A percentile compares a stretch with the other conserved stretches of the same genome.
Conservation (phyloP, 2,797 vertebrate genomes). For the Trachurus trachurus region DNA sequence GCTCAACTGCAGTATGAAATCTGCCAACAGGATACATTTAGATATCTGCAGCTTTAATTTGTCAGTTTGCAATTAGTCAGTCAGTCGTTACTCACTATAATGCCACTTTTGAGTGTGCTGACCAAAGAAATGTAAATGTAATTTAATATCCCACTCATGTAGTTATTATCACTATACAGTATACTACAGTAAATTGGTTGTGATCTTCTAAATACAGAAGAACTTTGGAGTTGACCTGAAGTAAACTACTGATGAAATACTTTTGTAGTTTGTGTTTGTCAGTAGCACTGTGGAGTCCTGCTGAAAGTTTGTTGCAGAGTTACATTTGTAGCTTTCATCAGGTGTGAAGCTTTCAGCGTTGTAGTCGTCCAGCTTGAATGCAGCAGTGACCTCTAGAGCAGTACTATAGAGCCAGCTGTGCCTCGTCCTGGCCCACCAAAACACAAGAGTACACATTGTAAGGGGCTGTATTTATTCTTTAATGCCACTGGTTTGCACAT, state of each 20-base stretch:
- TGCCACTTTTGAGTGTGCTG: not conserved
- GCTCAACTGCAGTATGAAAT: not conserved
- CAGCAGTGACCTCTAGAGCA: not conserved
- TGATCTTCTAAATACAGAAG: not conserved
- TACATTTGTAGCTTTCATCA: not conserved
- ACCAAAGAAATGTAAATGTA: not conserved
- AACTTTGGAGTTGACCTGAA: not conserved
- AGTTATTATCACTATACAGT: not conserved
- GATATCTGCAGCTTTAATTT: not conserved
- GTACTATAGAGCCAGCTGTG: not conserved
- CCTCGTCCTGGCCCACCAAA: not conserved
- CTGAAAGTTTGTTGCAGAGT: not conserved
- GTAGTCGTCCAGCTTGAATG: not conserved
- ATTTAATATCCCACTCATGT: not conserved
- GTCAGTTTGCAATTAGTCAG: not conserved
- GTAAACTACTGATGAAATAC: not conserved
- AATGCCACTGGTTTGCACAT: slow-evolving; percentile 50
- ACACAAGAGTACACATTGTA: not conserved
- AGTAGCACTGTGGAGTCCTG: no score
- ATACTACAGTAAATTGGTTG: no score
- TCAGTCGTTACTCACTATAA: not conserved
- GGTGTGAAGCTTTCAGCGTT: not conserved
- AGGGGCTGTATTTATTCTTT: slow-evolving; percentile 19
- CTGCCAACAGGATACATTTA: not conserved
- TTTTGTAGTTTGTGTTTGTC: not conserved